Evolutionary conservation across 2,888 invertebrate genomes (phyloP).

Genomic region (Hetaerina titia): DNA sequence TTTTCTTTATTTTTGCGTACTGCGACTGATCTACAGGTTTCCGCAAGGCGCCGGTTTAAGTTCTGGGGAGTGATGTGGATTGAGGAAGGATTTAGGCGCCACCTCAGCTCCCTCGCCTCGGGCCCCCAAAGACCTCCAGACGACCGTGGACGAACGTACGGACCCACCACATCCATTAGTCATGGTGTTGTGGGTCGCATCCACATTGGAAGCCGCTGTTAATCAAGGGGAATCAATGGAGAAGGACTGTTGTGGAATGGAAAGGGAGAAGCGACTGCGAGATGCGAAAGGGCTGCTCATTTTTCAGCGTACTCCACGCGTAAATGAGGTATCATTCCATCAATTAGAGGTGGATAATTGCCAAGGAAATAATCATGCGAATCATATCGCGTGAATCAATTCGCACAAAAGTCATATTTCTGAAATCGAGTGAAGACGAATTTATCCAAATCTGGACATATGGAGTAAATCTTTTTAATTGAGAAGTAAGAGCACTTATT

Average conservation of each 20-base stretch:
- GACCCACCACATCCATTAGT: background rate
- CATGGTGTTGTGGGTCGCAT: background rate
- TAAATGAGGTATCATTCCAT: background rate
- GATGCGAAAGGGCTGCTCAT: background rate
- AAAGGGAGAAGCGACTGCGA: background rate
- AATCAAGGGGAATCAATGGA: slow-evolving; percentile 10
- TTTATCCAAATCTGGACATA: no score
- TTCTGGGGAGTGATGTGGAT: background rate
- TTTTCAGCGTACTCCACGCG: background rate
- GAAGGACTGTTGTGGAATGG: background rate
- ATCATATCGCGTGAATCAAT: no score
- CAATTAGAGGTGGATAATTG: background rate
- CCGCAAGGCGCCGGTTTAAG: background rate
- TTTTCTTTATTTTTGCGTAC: no score
- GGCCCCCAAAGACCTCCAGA: background rate
- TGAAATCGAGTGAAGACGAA: no score
- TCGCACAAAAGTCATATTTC: no score
- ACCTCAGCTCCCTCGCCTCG: background rate
- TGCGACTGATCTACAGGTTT: background rate
- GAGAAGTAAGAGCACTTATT: no score
- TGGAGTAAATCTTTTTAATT: no score
- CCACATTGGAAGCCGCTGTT: background rate
- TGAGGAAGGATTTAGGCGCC: background rate
- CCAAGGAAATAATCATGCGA: no score
- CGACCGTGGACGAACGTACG: background rate